Conservation (phyloP, 2,113 vertebrate species). For the Pteropus alecto region DNA sequence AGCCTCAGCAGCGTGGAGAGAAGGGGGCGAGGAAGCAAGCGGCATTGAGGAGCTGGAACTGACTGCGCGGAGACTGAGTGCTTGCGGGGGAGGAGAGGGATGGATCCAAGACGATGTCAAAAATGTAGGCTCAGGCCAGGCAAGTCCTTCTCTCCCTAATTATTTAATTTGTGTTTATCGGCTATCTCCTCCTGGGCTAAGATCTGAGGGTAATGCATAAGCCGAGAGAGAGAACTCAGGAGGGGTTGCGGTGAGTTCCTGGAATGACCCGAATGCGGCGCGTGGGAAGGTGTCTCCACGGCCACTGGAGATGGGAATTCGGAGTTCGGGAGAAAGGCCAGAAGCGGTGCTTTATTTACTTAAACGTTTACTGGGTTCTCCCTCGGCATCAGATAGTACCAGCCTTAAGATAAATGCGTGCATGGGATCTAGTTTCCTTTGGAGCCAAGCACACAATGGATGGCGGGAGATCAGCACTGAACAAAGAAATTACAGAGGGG, state of each 20-base stretch:
- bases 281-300: background rate
- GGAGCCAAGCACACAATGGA: background rate
- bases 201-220: background rate
- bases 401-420: background rate
- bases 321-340: background rate
- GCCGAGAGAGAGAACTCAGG: background rate
- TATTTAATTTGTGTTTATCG: background rate
- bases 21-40: accelerated
- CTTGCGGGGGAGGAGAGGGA: background rate
- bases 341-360: background rate
- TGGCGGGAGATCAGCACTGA: background rate
- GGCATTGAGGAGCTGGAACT: accelerated
- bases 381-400: background rate
- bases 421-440: background rate
- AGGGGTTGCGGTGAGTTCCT: background rate
- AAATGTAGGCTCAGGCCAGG: background rate
- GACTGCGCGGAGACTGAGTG: accelerated
- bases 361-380: background rate
- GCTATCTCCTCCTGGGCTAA: background rate
- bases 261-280: background rate
- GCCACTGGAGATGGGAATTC: background rate
- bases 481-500: background rate
- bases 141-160: background rate
- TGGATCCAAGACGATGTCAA: background rate
- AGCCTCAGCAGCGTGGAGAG: background rate